phyloP scores from a whole-genome alignment of 2,888 invertebrate species.

The Horisme vitalbata region DNA sequence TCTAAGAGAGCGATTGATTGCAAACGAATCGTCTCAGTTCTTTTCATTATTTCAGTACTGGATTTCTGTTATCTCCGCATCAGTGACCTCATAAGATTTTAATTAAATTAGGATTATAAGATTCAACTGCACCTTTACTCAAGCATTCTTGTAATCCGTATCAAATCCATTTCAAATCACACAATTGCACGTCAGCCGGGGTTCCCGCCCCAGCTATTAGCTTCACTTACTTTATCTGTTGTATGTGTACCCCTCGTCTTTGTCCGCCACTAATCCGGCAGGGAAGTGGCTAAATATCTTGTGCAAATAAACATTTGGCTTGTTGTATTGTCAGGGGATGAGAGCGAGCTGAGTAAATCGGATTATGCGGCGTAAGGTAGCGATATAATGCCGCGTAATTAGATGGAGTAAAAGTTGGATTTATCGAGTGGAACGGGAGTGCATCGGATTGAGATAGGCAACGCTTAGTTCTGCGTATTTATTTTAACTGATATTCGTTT shows the following conservation, averaged over 20 bases:
- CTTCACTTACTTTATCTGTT: conserved; percentile 67
- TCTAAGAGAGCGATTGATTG: too few species aligned
- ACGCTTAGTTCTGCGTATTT: conserved; percentile 22
- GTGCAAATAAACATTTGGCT: conserved; percentile 80
- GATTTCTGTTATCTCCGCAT: conserved; percentile 1
- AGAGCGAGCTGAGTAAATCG: conserved; percentile 67
- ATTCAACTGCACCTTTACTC: conserved; percentile 34
- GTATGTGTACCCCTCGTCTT: conserved; percentile 61
- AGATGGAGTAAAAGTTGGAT: conserved; percentile 56
- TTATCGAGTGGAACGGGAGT: conserved; percentile 43
- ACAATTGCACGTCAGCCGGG: conserved; percentile 61
- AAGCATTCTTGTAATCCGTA: conserved; percentile 57
- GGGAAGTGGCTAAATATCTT: conserved; percentile 82
- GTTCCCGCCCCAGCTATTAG: conserved; percentile 75
- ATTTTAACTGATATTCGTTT: conserved; percentile 12
- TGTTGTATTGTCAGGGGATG: conserved; percentile 71
- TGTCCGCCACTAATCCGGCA: conserved; percentile 74
- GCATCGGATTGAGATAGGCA: conserved; percentile 27
- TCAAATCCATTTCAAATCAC: conserved; percentile 68
- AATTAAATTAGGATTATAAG: conserved; percentile 37
- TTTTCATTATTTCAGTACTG: not conserved
- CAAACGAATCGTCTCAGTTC: too few species aligned
- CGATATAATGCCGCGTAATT: conserved; percentile 62
- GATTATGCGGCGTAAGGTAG: conserved; percentile 71
- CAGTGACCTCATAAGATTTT: conserved; percentile 25